These are phyloP conservation scores for Acipenser transmontanus DNA, from an alignment of 2,797 vertebrate species.

Conservation along the genomic window DNA sequence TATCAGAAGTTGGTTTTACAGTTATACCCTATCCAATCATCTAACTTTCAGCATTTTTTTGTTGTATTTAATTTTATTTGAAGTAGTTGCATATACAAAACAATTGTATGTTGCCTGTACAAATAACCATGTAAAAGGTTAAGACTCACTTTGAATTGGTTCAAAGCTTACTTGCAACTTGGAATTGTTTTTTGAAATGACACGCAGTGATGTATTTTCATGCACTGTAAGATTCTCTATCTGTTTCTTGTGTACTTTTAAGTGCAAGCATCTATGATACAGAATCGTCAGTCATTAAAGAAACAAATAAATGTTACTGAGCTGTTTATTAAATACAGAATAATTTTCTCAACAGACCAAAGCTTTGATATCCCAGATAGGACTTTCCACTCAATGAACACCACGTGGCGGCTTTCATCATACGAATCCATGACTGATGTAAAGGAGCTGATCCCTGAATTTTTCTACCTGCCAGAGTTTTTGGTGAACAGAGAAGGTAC, in stretches of 20 bases:
- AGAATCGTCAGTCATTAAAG: not conserved
- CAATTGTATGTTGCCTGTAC: too few species aligned
- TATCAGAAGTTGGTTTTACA: too few species aligned
- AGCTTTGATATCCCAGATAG: constrained; percentile 99
- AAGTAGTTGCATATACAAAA: too few species aligned
- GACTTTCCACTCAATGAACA: constrained; percentile 97
- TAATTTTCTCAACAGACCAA: constrained; percentile 73
- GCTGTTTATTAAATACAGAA: not conserved
- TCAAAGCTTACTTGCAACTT: too few species aligned
- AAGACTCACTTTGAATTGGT: too few species aligned
- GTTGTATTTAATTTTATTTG: too few species aligned
- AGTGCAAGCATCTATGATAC: not conserved
- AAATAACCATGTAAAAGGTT: too few species aligned
- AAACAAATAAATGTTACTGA: not conserved
- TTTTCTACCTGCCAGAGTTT: constrained; percentile 97
- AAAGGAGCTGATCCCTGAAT: constrained; percentile 96
- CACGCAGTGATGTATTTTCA: too few species aligned
- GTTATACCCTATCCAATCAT: too few species aligned
- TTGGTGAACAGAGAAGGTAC: constrained; percentile 95
- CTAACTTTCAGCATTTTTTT: too few species aligned
- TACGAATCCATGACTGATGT: constrained; percentile 98
- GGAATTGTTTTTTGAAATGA: too few species aligned
- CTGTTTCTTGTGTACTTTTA: not conserved
- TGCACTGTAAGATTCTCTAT: too few species aligned
- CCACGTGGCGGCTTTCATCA: constrained; percentile 95